Evolutionary conservation across 1,140 invertebrate species (phyloP).

Genomic region (Pogonomyrmex barbatus): DNA sequence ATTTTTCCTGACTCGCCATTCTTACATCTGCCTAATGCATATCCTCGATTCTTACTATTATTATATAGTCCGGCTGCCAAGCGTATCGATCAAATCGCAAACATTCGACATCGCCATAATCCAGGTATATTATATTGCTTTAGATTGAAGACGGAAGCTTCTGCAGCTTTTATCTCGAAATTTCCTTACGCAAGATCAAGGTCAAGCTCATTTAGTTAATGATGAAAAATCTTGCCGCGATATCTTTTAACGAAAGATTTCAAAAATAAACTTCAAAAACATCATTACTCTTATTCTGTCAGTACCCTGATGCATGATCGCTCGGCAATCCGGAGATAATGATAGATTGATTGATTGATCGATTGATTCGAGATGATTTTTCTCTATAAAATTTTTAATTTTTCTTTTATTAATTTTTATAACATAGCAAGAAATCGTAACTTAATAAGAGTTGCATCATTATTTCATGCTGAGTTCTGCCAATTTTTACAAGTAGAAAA

Average conservation of each 20-base stretch:
- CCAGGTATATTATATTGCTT: slow-evolving; percentile 54
- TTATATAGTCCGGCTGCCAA: slow-evolving; percentile 53
- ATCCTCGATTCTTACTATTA: slow-evolving; percentile 58
- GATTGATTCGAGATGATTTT: slow-evolving; percentile 37
- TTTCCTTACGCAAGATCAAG: background rate
- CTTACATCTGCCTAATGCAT: slow-evolving; percentile 41
- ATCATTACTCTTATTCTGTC: slow-evolving; percentile 9
- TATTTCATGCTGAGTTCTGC: background rate
- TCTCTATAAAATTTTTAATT: background rate
- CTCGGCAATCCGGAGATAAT: slow-evolving; percentile 55
- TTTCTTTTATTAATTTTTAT: too few species aligned
- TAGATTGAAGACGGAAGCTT: slow-evolving; percentile 3
- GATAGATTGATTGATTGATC: slow-evolving; percentile 32
- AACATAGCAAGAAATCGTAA: background rate
- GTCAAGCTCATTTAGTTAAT: background rate
- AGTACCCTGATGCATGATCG: slow-evolving; percentile 38
- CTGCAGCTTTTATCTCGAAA: background rate
- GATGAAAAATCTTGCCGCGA: background rate
- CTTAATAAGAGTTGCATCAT: background rate
- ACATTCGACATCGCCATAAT: slow-evolving; percentile 25
- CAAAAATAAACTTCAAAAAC: slow-evolving; percentile 36
- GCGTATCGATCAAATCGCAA: slow-evolving; percentile 47
- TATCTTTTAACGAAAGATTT: background rate
- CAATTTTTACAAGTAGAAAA: background rate
- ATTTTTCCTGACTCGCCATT: slow-evolving; percentile 24